These are phyloP conservation scores for Crax fasciolata DNA, from an alignment of 2,797 vertebrate genomes.

Conservation along the genomic window DNA sequence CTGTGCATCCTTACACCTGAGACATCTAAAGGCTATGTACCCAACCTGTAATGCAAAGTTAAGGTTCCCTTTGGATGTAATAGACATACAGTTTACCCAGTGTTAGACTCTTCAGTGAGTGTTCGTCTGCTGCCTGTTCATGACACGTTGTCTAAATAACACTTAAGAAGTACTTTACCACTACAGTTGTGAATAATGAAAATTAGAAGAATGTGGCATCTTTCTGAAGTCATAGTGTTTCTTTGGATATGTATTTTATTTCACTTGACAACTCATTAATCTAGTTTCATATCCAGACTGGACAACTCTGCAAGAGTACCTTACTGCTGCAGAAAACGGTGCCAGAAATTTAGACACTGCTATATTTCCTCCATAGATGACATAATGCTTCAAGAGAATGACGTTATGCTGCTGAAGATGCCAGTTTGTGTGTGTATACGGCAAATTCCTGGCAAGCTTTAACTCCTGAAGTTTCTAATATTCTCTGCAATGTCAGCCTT, in stretches of 20 bases:
- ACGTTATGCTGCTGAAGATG: neutral
- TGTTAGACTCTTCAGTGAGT: neutral
- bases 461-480: neutral
- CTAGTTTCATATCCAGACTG: neutral
- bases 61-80: neutral
- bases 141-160: neutral
- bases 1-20: neutral
- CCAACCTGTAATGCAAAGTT: neutral
- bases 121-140: neutral
- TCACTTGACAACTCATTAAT: neutral
- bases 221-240: neutral
- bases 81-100: neutral
- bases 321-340: neutral
- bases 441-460: neutral
- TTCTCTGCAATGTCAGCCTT: neutral
- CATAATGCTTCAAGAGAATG: neutral
- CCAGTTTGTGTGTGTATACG: neutral
- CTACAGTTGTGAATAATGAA: neutral
- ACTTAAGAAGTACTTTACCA: neutral
- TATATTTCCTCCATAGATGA: neutral
- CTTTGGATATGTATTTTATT: neutral
- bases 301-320: neutral
- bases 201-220: neutral
- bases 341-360: neutral
- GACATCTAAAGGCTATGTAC: neutral